A percentile compares a stretch with the other conserved stretches of the same genome.
Conservation (phyloP, 2,888 invertebrate genomes). For the Sarcophaga subvicina region DNA sequence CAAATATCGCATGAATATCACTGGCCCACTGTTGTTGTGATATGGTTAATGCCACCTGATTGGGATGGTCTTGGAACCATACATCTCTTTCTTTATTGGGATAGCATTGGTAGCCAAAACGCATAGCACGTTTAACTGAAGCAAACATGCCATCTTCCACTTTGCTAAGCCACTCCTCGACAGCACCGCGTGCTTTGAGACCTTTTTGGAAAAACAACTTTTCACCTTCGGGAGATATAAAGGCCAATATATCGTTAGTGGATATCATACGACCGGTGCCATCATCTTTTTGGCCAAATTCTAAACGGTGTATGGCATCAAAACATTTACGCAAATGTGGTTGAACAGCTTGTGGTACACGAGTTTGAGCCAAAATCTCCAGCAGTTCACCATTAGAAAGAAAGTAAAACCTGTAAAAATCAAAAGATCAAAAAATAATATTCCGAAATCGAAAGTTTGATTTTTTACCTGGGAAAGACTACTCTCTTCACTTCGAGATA, state of each 20-base stretch:
- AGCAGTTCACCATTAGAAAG: conserved; percentile 94
- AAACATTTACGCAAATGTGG: conserved; percentile 95
- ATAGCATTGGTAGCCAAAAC: conserved; percentile 88
- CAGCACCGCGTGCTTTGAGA: conserved; percentile 93
- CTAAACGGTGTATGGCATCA: conserved; percentile 90
- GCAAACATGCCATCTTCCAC: conserved; percentile 95
- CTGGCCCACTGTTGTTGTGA: conserved; percentile 95
- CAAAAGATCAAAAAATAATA: neutral
- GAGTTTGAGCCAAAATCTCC: conserved; percentile 95
- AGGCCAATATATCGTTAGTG: conserved; percentile 93
- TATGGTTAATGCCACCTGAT: conserved; percentile 90
- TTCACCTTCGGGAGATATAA: conserved; percentile 95
- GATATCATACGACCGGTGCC: conserved; percentile 83
- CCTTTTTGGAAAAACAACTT: conserved; percentile 90
- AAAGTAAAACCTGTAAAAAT: conserved; percentile 87
- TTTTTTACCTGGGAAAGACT: conserved; percentile 87
- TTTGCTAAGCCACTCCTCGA: conserved; percentile 95
- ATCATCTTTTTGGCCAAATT: conserved; percentile 88
- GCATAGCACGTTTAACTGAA: conserved; percentile 89
- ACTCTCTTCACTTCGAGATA: conserved; percentile 94
- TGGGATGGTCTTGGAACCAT: conserved; percentile 85
- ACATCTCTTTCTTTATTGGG: conserved; percentile 85
- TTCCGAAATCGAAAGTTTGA: neutral
- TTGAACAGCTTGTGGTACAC: conserved; percentile 94
- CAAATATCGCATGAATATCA: conserved; percentile 89